These are phyloP conservation scores for Atherinosoma microstoma DNA, from an alignment of 2,797 vertebrate species.

Conservation along the genomic window DNA sequence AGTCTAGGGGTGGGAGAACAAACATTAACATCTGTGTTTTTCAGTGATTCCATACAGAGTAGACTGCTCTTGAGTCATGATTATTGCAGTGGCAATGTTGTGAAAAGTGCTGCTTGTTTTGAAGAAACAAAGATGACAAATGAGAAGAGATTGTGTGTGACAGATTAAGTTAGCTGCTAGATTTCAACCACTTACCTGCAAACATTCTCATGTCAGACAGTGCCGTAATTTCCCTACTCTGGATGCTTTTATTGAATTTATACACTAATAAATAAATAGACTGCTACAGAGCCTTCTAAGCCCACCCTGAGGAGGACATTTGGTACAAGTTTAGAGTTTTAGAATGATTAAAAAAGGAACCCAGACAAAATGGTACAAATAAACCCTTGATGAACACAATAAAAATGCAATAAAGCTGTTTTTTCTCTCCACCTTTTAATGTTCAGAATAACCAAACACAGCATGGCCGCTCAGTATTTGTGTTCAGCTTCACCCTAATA, in stretches of 20 bases:
- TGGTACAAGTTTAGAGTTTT: conserved; percentile 81
- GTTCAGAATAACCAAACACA: too few species aligned
- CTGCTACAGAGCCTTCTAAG: conserved; percentile 89
- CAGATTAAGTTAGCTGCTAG: too few species aligned
- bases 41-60: too few species aligned
- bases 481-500: neutral
- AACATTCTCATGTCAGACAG: conserved; percentile 87
- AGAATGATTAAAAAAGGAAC: conserved; percentile 34
- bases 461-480: too few species aligned
- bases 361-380: conserved; percentile 65
- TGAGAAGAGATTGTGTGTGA: too few species aligned
- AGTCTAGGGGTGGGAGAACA: too few species aligned
- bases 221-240: conserved; percentile 91
- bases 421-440: conserved; percentile 62
- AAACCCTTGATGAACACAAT: conserved; percentile 85
- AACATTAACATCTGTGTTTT: too few species aligned
- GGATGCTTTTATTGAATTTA: conserved; percentile 92
- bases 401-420: conserved; percentile 79
- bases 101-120: too few species aligned
- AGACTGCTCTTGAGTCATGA: too few species aligned
- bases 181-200: too few species aligned
- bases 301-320: conserved; percentile 86
- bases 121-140: too few species aligned
- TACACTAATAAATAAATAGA: conserved; percentile 92
- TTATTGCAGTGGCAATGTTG: too few species aligned